phyloP scores from a whole-genome alignment of 2,113 vertebrate genomes.

The Deroptyus accipitrinus region DNA sequence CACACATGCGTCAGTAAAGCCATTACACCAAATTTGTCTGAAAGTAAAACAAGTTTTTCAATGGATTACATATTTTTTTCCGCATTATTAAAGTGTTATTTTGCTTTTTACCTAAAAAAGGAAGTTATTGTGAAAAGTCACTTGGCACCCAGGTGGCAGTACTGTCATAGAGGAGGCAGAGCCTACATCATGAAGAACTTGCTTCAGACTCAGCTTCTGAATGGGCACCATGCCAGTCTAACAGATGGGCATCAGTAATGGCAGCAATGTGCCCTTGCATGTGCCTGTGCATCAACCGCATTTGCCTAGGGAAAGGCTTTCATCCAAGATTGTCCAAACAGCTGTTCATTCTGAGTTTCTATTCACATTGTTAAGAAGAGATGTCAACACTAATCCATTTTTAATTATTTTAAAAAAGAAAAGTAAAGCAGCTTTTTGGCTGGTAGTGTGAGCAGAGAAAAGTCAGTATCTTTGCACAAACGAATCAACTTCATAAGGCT shows the following conservation, averaged over 20 bases:
- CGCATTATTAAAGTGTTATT: not conserved
- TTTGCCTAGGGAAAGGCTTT: conserved; percentile 57
- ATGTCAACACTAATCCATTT: conserved; percentile 54
- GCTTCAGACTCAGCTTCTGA: not conserved
- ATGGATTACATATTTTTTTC: not conserved
- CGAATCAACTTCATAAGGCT: not conserved
- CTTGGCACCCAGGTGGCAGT: conserved; percentile 49
- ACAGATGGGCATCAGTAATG: conserved; percentile 59
- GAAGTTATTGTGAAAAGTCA: not conserved
- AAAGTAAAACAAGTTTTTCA: not conserved
- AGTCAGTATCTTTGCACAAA: not conserved
- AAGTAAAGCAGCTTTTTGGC: not conserved
- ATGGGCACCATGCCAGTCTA: conserved; percentile 53
- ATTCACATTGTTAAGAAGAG: conserved; percentile 41
- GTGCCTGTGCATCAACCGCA: conserved; percentile 22
- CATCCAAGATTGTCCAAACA: conserved; percentile 50
- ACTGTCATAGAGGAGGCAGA: not conserved
- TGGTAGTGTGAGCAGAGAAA: not conserved
- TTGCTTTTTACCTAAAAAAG: not conserved
- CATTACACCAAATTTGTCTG: not conserved
- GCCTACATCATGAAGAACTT: not conserved
- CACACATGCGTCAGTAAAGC: not conserved
- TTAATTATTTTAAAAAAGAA: conserved; percentile 18
- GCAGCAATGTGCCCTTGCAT: conserved; percentile 29
- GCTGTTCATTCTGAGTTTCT: conserved; percentile 55